Conservation (phyloP, 2,113 vertebrate species). For the Calidris pugnax region DNA sequence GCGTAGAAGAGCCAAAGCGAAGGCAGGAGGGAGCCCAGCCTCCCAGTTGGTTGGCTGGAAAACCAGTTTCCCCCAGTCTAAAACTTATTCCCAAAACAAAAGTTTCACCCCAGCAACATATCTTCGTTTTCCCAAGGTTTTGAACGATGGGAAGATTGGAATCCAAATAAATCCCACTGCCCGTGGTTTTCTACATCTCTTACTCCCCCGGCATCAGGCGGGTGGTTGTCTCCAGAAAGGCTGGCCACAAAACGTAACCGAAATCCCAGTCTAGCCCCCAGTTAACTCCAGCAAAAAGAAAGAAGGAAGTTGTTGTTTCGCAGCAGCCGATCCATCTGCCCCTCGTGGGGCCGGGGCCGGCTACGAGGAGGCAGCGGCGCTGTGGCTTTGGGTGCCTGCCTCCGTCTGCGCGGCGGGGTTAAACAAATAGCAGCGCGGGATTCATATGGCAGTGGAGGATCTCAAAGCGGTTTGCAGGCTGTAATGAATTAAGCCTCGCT, state of each 20-base stretch:
- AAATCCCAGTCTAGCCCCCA: constrained; percentile 40
- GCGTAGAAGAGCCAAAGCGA: neutral
- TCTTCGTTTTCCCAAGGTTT: constrained; percentile 25
- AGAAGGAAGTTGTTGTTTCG: constrained; percentile 26
- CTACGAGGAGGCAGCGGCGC: neutral
- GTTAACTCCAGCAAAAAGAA: neutral
- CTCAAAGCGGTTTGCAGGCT: neutral
- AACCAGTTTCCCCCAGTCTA: neutral
- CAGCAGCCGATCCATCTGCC: neutral
- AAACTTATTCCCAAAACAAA: neutral
- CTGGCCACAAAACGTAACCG: constrained; percentile 47
- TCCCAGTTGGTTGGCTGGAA: neutral
- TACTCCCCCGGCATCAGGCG: neutral
- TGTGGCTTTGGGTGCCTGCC: constrained; percentile 33
- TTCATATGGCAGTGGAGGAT: neutral
- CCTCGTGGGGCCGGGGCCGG: neutral
- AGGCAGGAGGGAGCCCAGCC: neutral
- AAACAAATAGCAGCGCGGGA: neutral
- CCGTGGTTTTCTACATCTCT: constrained; percentile 1
- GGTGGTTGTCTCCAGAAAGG: constrained; percentile 61
- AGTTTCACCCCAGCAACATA: neutral
- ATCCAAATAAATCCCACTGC: constrained; percentile 13
- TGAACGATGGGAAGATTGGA: neutral
- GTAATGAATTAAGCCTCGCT: neutral
- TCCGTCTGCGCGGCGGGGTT: neutral